Base-by-base conservation (phyloP, 2,797 vertebrate genomes). In the Champsocephalus gunnari region DNA sequence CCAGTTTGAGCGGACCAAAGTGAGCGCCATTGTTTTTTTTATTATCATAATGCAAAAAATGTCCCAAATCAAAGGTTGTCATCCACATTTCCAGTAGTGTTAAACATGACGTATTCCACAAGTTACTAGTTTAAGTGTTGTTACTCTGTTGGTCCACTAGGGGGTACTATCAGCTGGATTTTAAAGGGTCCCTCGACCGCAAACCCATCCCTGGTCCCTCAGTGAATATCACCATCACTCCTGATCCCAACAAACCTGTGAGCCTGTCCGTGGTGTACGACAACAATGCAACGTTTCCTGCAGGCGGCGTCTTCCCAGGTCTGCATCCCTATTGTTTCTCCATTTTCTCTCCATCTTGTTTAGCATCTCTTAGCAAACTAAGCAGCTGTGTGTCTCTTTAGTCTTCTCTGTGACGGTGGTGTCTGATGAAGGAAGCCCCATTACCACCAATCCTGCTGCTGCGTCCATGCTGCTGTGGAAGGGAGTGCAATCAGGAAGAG, bases 381-480 rank as follows among this genome's bases (percentile, higher is more conserved):
- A 77, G 11, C 16, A 28, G 2, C 34, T 76, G 3, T 59, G 45
- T 80, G 41, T 83, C 3, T 79, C 79, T 19, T 73, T 87, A 99
- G 98, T 96, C 86, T 98, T 99, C 89, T 90, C 93, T 50, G 94
- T 99, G 84, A 96, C 91, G 28, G 94, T 98, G 77, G 77, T 97
- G 84, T 97, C 98, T 62, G 98, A 99, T 82, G 96, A 96, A 71
- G 95, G 94, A 12, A 93, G 77, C 50, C 90, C 94, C 21, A 96
- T 99, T 61, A 96, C 88, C 73, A 95, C 92, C 66, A 96, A 90
- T 67, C 93, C 96, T 21, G 88, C 89, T 58, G 91, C 86, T 38
- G 90, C 95, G 59, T 93, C 93, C 64, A 99, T 99, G 98, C 93
- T 92, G 59, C 89, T 96, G 79, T 97, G 96, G 96, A 94, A 92